Conservation (phyloP, 2,113 vertebrate genomes). For the Rhizomys pruinosus region DNA sequence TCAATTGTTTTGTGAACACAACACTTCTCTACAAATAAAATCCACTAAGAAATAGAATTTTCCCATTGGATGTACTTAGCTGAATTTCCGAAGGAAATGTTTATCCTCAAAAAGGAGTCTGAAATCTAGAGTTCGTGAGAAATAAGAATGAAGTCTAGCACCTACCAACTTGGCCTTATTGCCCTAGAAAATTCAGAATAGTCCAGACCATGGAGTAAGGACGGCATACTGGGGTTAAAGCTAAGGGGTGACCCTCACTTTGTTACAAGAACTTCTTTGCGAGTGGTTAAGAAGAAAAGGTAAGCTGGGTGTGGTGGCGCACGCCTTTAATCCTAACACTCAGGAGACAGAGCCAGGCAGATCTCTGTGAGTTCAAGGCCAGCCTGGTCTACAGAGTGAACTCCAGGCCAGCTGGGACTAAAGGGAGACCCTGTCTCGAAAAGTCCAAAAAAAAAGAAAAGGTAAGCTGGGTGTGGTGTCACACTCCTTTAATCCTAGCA, state of each 20-base stretch:
- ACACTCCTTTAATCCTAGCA: too few species aligned
- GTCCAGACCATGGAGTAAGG: background rate
- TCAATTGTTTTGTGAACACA: background rate
- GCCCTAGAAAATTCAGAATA: too few species aligned
- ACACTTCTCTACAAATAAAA: background rate
- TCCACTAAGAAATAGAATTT: background rate
- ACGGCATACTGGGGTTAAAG: background rate
- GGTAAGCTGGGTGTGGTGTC: too few species aligned
- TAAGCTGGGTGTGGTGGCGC: too few species aligned
- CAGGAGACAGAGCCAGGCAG: too few species aligned
- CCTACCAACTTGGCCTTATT: background rate
- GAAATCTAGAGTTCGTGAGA: background rate
- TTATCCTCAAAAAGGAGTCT: background rate
- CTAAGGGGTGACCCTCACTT: background rate
- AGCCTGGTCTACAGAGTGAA: too few species aligned
- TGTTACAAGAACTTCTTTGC: background rate
- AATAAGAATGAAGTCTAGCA: background rate
- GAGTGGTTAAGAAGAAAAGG: background rate
- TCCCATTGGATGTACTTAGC: background rate
- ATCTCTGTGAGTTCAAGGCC: too few species aligned
- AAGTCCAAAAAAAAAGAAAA: too few species aligned
- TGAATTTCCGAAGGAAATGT: background rate
- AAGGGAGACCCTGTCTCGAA: too few species aligned
- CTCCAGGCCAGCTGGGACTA: too few species aligned
- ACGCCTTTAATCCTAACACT: too few species aligned